phyloP scores from a whole-genome alignment of 2,797 vertebrate species.

The Fistularia tabacaria region DNA sequence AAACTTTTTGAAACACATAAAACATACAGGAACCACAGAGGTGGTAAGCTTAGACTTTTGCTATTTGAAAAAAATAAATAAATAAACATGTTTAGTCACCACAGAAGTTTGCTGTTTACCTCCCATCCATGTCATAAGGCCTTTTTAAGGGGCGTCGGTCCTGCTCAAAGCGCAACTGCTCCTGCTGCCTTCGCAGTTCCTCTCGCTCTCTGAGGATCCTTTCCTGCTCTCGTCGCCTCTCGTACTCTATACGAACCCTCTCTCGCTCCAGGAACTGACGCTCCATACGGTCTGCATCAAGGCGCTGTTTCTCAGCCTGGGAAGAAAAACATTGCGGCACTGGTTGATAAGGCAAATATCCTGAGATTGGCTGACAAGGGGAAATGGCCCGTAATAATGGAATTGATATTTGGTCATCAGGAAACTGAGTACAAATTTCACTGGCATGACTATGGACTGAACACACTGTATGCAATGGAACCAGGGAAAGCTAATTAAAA shows the following conservation, averaged over 20 bases:
- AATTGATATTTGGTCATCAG: neutral
- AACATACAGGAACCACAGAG: no score
- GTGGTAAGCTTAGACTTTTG: no score
- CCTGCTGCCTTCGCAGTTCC: conserved; percentile 89
- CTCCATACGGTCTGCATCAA: conserved; percentile 89
- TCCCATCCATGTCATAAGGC: conserved; percentile 82
- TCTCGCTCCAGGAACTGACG: conserved; percentile 90
- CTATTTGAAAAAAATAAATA: no score
- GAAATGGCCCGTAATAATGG: neutral
- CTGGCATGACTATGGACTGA: neutral
- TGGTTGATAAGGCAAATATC: neutral
- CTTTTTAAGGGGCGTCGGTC: conserved; percentile 83
- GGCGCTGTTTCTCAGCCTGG: conserved; percentile 83
- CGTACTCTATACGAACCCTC: conserved; percentile 87
- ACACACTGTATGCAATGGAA: neutral
- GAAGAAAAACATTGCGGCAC: neutral
- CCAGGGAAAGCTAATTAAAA: neutral
- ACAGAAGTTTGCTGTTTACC: conserved; percentile 61
- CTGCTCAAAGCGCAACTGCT: conserved; percentile 89
- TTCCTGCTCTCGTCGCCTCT: conserved; percentile 89
- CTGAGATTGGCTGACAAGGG: no score
- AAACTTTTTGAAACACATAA: no score
- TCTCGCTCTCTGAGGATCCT: conserved; percentile 91
- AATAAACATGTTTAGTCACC: no score
- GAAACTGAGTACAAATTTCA: neutral